Base-by-base conservation (phyloP, 2,888 invertebrate species). In the Mystacides longicornis region DNA sequence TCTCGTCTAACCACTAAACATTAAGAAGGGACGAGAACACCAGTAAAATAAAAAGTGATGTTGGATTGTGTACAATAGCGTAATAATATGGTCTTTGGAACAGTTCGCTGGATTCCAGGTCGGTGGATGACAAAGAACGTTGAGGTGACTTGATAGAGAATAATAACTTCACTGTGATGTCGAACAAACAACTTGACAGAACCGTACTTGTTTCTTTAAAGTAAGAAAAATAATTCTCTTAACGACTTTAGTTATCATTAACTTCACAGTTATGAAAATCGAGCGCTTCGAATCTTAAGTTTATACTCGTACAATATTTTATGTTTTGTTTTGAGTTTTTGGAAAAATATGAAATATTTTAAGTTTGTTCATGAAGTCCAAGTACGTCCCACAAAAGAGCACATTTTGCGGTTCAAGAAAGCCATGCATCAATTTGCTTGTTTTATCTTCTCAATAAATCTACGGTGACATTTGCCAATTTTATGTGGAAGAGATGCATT, bases 381-480 rank as follows among this genome's bases (percentile, higher is more conserved):
- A 37, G 37, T 37, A 3, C 37, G 37, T 14, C 37, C 37, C 37
- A 4, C 16, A 3, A 3, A 37, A n/a, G 37, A 7, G 37, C 37
- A 37, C 37, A 37, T 37, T 37, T 37, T 37, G 37, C 37, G 37
- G 37, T 37, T 37, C 37, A 37, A 27, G 7, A 37, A 37, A 37
- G 37, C 46, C 20, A 21, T 60, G 51, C 55, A 60, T 60, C 60
- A 55, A 53, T 54, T 53, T 55, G 49, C 55, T 55, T 55, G 60
- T 55, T 55, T 57, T 57, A 57, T 55, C 57, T 50, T 51, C 53
- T 47, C 46, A 52, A 60, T 60, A 57, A 60, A 60, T 60, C 60
- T 52, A 46, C 45, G 49, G 52, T 49, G 60, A 57, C 60, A 60
- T 55, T 57, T 57, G 57, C 57, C 60, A 60, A 60, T 60, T 57